These are phyloP conservation scores for Myrmecobius fasciatus DNA, from an alignment of 2,113 vertebrate species.

Conservation along the genomic window DNA sequence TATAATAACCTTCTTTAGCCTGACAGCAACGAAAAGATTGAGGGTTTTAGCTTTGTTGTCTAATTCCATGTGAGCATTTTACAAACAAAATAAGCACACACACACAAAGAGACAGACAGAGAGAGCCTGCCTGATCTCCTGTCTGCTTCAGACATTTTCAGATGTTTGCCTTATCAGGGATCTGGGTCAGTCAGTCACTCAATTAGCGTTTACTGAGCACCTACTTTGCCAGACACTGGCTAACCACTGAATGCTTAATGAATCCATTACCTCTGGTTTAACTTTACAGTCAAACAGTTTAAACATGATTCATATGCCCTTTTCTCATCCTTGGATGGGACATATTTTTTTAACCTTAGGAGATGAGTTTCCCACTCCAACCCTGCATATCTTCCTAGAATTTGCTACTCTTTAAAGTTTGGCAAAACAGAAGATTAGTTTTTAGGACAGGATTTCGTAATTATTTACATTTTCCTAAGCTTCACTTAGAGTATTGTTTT, in stretches of 20 bases:
- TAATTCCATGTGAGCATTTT: not conserved
- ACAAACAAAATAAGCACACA: not conserved
- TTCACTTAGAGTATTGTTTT: not conserved
- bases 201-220: not conserved
- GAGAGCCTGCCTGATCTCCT: not conserved
- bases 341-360: not conserved
- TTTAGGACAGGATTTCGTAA: conserved; percentile 34
- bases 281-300: conserved; percentile 36
- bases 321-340: not conserved
- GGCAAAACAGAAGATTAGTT: conserved; percentile 8
- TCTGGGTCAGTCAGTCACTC: not conserved
- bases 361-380: not conserved
- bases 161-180: conserved; percentile 6
- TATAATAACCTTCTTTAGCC: not conserved
- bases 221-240: not conserved
- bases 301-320: not conserved
- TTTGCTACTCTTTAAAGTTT: not conserved
- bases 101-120: not conserved
- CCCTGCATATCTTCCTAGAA: conserved; percentile 25
- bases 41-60: conserved; percentile 18
- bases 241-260: not conserved
- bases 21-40: not conserved
- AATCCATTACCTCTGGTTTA: not conserved
- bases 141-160: not conserved
- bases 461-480: conserved; percentile 20